Conservation (phyloP, 2,888 invertebrate species). For the Nomada ruficornis region DNA sequence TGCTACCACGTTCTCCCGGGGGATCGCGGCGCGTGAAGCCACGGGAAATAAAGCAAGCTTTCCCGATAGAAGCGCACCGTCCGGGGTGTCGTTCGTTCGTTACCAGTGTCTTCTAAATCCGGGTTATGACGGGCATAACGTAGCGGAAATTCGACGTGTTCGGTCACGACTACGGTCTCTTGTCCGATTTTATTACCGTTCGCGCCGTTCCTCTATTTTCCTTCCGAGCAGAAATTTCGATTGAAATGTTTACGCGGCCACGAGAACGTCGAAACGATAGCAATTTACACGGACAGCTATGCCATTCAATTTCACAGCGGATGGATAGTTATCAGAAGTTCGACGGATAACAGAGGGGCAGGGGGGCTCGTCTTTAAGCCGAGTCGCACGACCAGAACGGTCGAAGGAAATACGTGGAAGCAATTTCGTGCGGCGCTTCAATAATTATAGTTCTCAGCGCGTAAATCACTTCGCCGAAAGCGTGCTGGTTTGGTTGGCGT, state of each 20-base stretch:
- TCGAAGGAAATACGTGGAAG: slow-evolving; percentile 63
- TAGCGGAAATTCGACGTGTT: slow-evolving; percentile 58
- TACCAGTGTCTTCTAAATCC: slow-evolving; percentile 62
- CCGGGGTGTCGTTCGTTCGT: slow-evolving; percentile 64
- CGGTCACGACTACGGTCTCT: background rate
- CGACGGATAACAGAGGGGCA: background rate
- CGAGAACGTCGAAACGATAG: slow-evolving; percentile 8
- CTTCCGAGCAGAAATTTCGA: background rate
- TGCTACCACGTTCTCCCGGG: slow-evolving; percentile 22
- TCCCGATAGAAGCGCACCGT: slow-evolving; percentile 21
- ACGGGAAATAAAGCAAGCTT: slow-evolving; percentile 52
- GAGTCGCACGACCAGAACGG: slow-evolving; percentile 12
- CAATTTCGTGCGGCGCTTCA: slow-evolving; percentile 74
- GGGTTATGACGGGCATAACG: slow-evolving; percentile 60
- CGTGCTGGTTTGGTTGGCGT: slow-evolving; percentile 59
- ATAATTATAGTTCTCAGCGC: slow-evolving; percentile 74
- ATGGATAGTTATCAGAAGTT: background rate
- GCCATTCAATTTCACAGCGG: background rate
- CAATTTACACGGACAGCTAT: background rate
- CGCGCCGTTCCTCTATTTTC: background rate
- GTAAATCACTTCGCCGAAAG: slow-evolving; percentile 79
- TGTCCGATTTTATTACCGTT: slow-evolving; percentile 35
- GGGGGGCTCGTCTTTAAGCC: background rate
- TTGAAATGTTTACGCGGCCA: slow-evolving; percentile 30
- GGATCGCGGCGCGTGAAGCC: slow-evolving; percentile 27